Evolutionary conservation across 1,140 invertebrate species (phyloP).

Genomic region (Trichonephila clavata): DNA sequence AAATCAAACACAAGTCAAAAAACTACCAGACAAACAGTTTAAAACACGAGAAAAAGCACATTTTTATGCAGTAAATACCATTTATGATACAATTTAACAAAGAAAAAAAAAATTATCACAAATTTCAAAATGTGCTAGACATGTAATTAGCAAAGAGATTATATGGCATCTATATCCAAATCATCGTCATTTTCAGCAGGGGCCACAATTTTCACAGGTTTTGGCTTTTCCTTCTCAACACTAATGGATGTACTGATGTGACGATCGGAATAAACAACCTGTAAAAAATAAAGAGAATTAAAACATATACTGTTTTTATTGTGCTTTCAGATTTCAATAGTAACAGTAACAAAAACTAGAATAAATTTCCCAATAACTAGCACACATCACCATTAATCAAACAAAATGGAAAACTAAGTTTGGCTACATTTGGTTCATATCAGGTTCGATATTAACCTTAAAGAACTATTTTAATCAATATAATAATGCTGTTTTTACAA

Average conservation of each 20-base stretch:
- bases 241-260: slow-evolving; percentile 88
- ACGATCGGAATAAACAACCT: slow-evolving; percentile 94
- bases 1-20: slow-evolving; percentile 34
- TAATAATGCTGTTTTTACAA: too few relatives aligned
- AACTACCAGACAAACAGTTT: slow-evolving; percentile 35
- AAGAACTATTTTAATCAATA: too few relatives aligned
- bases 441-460: too few relatives aligned
- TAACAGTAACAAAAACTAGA: too few relatives aligned
- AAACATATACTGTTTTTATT: background rate
- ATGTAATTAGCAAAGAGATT: slow-evolving; percentile 81
- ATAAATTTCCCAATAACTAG: too few relatives aligned
- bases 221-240: slow-evolving; percentile 81
- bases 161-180: slow-evolving; percentile 96
- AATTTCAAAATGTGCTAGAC: slow-evolving; percentile 75
- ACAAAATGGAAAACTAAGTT: too few relatives aligned
- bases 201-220: slow-evolving; percentile 79
- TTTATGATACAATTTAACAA: slow-evolving; percentile 68
- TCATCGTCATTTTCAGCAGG: slow-evolving; percentile 83
- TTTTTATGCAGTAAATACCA: slow-evolving; percentile 30
- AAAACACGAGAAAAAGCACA: slow-evolving; percentile 67
- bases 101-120: slow-evolving; percentile 70
- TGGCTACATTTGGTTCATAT: too few relatives aligned
- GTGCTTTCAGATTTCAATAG: background rate
- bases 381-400: too few relatives aligned
- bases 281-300: slow-evolving; percentile 76